These are phyloP conservation scores for Dinocampus coccinellae DNA, from an alignment of 2,888 invertebrate genomes.

Conservation along the genomic window DNA sequence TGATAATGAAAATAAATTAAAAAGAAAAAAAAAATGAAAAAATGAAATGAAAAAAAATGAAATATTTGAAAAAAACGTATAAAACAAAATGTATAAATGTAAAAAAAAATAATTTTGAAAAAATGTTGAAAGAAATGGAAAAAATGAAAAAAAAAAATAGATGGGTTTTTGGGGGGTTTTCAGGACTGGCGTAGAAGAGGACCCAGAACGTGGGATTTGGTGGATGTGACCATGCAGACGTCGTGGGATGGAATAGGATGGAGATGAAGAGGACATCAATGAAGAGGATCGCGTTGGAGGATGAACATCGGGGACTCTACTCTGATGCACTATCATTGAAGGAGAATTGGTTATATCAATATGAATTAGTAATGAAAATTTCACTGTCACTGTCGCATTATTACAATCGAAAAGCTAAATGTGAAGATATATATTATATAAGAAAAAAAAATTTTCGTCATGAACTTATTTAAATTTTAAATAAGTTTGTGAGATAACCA, in stretches of 20 bases:
- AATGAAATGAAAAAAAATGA: slow-evolving; percentile 13
- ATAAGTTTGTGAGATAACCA: no score
- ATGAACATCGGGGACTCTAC: no score
- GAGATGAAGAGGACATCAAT: neutral
- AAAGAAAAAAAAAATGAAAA: slow-evolving; percentile 28
- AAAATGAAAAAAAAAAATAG: slow-evolving; percentile 34
- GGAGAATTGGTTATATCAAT: no score
- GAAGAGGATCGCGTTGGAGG: neutral
- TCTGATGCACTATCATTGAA: no score
- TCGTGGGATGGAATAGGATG: slow-evolving; percentile 16
- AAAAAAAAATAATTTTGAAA: slow-evolving; percentile 11
- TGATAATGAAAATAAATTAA: slow-evolving; percentile 26
- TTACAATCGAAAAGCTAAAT: slow-evolving; percentile 16
- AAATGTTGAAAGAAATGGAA: slow-evolving; percentile 23
- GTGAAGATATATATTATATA: no score
- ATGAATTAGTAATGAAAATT: slow-evolving; percentile 12
- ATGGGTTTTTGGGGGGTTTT: slow-evolving; percentile 40
- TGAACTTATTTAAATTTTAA: no score
- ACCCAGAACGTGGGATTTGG: neutral
- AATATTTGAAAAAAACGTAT: no score
- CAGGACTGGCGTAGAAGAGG: slow-evolving; percentile 43
- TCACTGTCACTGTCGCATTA: neutral
- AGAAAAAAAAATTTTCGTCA: no score
- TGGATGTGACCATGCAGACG: slow-evolving; percentile 12
- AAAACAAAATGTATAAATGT: slow-evolving; percentile 25